Evolutionary conservation across 2,888 invertebrate genomes (phyloP).

Genomic region (Xylota sylvarum): DNA sequence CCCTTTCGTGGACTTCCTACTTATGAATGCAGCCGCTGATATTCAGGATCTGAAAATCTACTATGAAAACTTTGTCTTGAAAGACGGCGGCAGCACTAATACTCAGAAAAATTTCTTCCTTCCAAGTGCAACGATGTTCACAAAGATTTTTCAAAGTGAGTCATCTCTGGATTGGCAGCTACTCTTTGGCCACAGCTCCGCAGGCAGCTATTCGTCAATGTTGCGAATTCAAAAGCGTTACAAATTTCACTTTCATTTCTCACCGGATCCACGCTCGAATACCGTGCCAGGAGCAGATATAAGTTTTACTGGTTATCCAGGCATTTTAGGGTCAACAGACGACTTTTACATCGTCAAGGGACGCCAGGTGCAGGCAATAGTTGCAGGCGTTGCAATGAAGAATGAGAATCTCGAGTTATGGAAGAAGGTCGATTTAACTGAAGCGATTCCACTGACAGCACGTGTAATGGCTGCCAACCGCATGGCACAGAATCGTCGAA

Average conservation of each 20-base stretch:
- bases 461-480: slow-evolving; percentile 94
- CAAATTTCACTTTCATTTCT: slow-evolving; percentile 90
- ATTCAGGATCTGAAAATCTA: slow-evolving; percentile 87
- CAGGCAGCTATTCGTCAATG: slow-evolving; percentile 93
- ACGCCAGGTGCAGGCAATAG: slow-evolving; percentile 86
- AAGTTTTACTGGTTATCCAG: slow-evolving; percentile 94
- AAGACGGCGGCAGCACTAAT: slow-evolving; percentile 73
- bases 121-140: slow-evolving; percentile 84
- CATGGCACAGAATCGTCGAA: slow-evolving; percentile 89
- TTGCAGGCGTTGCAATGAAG: slow-evolving; percentile 92
- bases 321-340: slow-evolving; percentile 92
- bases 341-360: slow-evolving; percentile 91
- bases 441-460: slow-evolving; percentile 88
- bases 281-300: slow-evolving; percentile 89
- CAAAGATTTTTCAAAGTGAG: slow-evolving; percentile 80
- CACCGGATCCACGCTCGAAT: slow-evolving; percentile 85
- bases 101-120: slow-evolving; percentile 88
- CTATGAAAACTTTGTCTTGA: slow-evolving; percentile 83
- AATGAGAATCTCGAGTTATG: slow-evolving; percentile 90
- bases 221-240: slow-evolving; percentile 93
- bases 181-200: slow-evolving; percentile 92
- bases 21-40: slow-evolving; percentile 92
- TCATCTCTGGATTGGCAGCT: slow-evolving; percentile 85
- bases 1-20: slow-evolving; percentile 88
- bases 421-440: slow-evolving; percentile 88